These are phyloP conservation scores for Steinernema feltiae DNA, from an alignment of 1,140 invertebrate genomes.

Conservation along the genomic window DNA sequence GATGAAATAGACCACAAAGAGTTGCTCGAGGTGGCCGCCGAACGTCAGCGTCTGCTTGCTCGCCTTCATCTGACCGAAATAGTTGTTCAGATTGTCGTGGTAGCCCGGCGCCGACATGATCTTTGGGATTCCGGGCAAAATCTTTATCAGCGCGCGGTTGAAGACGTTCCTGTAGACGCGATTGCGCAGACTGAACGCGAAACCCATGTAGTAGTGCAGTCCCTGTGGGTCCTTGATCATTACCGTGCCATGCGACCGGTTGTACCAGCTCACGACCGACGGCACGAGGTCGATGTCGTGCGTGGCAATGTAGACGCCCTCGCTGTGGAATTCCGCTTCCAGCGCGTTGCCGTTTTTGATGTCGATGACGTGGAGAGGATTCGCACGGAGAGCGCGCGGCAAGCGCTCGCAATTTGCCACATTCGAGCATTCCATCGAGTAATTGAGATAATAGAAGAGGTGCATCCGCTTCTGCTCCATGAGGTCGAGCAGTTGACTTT, in stretches of 20 bases:
- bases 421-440: slow-evolving; percentile 24
- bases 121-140: slow-evolving; percentile 29
- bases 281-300: slow-evolving; percentile 34
- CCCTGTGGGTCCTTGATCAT: slow-evolving; percentile 33
- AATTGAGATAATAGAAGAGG: slow-evolving; percentile 24
- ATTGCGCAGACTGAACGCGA: slow-evolving; percentile 33
- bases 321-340: slow-evolving; percentile 9
- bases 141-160: slow-evolving; percentile 32
- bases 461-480: slow-evolving; percentile 8
- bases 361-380: slow-evolving; percentile 18
- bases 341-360: neutral
- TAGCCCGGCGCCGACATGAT: slow-evolving; percentile 34
- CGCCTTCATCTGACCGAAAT: neutral
- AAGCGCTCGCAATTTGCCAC: slow-evolving; percentile 22
- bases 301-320: slow-evolving; percentile 31
- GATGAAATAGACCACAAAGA: slow-evolving; percentile 26
- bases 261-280: slow-evolving; percentile 19
- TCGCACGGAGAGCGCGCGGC: slow-evolving; percentile 4
- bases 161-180: slow-evolving; percentile 20
- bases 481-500: slow-evolving; percentile 25
- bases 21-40: slow-evolving; percentile 24
- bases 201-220: slow-evolving; percentile 29
- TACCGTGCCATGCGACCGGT: slow-evolving; percentile 22
- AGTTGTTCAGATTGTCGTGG: neutral
- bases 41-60: slow-evolving; percentile 12